Evolutionary conservation across 1,140 invertebrate species (phyloP).

Genomic region (Drosophila novamexicana): DNA sequence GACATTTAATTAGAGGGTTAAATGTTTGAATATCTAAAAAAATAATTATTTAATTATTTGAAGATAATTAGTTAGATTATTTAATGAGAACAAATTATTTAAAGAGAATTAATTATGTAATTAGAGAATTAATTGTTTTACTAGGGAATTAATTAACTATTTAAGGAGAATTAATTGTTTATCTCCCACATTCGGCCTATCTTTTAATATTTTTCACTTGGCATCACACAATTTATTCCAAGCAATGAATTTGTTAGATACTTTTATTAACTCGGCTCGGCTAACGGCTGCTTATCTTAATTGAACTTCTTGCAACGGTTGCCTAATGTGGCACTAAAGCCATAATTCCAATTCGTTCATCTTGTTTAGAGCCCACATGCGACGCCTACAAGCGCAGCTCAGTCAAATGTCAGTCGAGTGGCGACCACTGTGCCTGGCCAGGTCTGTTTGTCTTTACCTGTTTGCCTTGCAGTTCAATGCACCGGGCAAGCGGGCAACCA

Average conservation of each 20-base stretch:
- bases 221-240: too few relatives aligned
- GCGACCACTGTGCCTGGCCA: conserved; percentile 55
- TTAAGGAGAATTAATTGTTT: too few relatives aligned
- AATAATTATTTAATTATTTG: too few relatives aligned
- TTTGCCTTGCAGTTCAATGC: conserved; percentile 84
- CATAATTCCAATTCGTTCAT: conserved; percentile 12
- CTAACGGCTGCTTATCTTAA: conserved; percentile 4
- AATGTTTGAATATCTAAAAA: too few relatives aligned
- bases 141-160: too few relatives aligned
- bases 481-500: conserved; percentile 63
- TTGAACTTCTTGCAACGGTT: conserved; percentile 2
- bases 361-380: conserved; percentile 21
- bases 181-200: too few relatives aligned
- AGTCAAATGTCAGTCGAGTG: conserved; percentile 25
- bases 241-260: background rate
- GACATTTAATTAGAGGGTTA: too few relatives aligned
- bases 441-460: conserved; percentile 54
- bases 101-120: too few relatives aligned
- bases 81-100: too few relatives aligned
- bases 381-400: conserved; percentile 41
- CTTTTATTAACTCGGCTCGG: background rate
- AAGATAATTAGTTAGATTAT: too few relatives aligned
- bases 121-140: too few relatives aligned
- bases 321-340: conserved; percentile 6
- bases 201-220: too few relatives aligned